phyloP scores from a whole-genome alignment of 2,888 invertebrate genomes.

The Enchytraeus crypticus region DNA sequence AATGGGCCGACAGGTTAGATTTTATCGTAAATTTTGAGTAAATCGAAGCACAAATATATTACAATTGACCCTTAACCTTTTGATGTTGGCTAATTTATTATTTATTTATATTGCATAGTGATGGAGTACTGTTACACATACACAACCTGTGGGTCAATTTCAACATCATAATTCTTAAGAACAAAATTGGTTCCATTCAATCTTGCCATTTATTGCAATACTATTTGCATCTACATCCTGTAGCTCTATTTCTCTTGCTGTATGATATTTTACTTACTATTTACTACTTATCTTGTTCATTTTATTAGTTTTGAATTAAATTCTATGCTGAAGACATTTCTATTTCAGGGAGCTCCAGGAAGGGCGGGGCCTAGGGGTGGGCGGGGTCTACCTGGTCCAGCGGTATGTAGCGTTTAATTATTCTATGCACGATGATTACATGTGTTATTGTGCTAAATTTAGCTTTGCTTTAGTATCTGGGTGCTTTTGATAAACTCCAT shows the following conservation, averaged over 20 bases:
- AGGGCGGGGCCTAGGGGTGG: neutral
- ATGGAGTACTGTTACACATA: no score
- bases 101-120: no score
- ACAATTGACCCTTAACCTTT: neutral
- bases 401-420: slow-evolving; percentile 6
- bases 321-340: no score
- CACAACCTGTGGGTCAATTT: no score
- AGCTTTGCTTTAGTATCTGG: no score
- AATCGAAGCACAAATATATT: neutral
- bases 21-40: neutral
- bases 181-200: neutral
- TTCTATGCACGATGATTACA: neutral
- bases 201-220: neutral
- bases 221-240: no score
- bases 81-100: neutral
- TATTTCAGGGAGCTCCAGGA: slow-evolving; percentile 6
- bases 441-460: no score
- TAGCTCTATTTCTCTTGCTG: neutral
- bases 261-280: neutral
- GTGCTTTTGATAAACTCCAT: no score
- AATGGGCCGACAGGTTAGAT: slow-evolving; percentile 11
- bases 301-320: neutral
- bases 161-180: neutral
- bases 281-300: neutral
- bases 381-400: slow-evolving; percentile 10